Evolutionary conservation across 2,888 invertebrate genomes (phyloP).

Genomic region (Cyrtodaria siliqua): DNA sequence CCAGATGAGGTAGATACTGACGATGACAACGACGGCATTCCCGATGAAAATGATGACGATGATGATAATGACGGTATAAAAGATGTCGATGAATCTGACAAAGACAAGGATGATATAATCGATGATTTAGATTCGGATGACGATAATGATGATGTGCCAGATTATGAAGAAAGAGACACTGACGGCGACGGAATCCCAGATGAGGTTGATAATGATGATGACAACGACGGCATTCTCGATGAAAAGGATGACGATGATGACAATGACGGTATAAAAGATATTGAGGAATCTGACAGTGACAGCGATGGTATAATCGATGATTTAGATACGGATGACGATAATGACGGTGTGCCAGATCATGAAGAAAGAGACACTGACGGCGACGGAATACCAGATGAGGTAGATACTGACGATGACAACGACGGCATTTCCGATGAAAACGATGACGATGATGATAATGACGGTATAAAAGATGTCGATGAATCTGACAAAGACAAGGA

Average conservation of each 20-base stretch:
- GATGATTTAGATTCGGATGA: conserved; percentile 73
- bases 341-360: conserved; percentile 78
- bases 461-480: conserved; percentile 73
- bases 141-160: conserved; percentile 79
- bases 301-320: conserved; percentile 77
- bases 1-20: conserved; percentile 71
- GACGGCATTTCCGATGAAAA: conserved; percentile 76
- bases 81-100: conserved; percentile 74
- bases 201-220: conserved; percentile 62
- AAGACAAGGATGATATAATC: conserved; percentile 78
- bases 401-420: conserved; percentile 74
- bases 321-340: conserved; percentile 80
- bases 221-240: conserved; percentile 76
- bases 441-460: conserved; percentile 78
- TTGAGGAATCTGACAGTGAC: conserved; percentile 76
- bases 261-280: conserved; percentile 72
- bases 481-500: conserved; percentile 79
- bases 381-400: conserved; percentile 76
- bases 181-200: conserved; percentile 78
- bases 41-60: conserved; percentile 76
- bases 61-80: conserved; percentile 74
- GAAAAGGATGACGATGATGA: conserved; percentile 64
- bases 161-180: conserved; percentile 59
- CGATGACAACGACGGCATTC: conserved; percentile 78
- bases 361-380: conserved; percentile 65